Evolutionary conservation across 2,888 invertebrate genomes (phyloP), one percentile per base, ranked within the genome.

Genomic region (Leptinotarsa rubiginosa): DNA sequence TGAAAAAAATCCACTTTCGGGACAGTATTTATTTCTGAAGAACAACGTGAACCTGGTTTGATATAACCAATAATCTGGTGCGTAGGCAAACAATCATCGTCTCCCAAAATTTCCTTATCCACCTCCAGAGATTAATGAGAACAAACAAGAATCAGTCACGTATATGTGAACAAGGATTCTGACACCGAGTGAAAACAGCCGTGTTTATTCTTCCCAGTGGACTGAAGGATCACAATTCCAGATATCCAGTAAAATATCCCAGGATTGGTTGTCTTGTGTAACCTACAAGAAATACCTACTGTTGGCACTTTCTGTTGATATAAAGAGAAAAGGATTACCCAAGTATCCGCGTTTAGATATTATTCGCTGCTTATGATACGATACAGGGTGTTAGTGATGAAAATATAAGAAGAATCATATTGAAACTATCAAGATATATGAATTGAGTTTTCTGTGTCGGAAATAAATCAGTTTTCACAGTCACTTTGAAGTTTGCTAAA

Each of bases 161-260:
- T 76, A 75, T 70, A 59, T 73, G 74, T 77, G 69, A 70, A 67
- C 69, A 62, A 77, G 77, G 76, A 76, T 77, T 79, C 74, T 70
- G 76, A 73, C 65, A 70, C 75, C 68, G 65, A 68, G 69, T 69
- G 72, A 75, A 78, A 79, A 81, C 78, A 78, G 77, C 79, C 76
- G 72, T 81, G 79, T 81, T 81, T 81, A 77, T 78, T 79, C 76
- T 77, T 77, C 77, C 76, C 79, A 70, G 72, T 73, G 75, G 77
- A 76, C 77, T 72, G 62, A 59, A 75, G 47, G 72, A 74, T 79
- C 79, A 78, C 78, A 78, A 75, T 59, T 25, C 15, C 59, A 59
- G 59, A 59, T 25, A 41, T 41, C 12, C 22, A 59, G 4, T 59
- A 4, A 13, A 59, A 59, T 12, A 59, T 16, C 20, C 59, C 4